Percentiles rank a stretch among this genome's conserved stretches.
phyloP scores from a whole-genome alignment of 2,888 invertebrate genomes.

The Parascotia fuliginaria region DNA sequence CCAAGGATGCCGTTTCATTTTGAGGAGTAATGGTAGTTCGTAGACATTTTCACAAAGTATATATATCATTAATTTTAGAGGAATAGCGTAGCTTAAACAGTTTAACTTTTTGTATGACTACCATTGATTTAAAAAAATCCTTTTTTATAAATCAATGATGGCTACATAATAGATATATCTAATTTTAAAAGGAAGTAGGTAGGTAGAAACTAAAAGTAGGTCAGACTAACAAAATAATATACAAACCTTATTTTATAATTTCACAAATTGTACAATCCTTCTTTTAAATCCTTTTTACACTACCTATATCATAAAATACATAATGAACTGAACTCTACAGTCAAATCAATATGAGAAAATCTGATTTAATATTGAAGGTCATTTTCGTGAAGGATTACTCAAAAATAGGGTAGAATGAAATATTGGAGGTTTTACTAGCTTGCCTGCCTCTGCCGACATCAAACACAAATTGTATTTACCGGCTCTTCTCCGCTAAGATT shows the following conservation, averaged over 20 bases:
- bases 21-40: too few relatives aligned
- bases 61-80: too few relatives aligned
- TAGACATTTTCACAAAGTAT: too few relatives aligned
- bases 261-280: neutral
- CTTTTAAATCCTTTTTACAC: neutral
- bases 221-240: too few relatives aligned
- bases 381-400: slow-evolving; percentile 23
- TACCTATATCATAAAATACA: neutral
- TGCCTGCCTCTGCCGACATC: slow-evolving; percentile 1
- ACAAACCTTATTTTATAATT: too few relatives aligned
- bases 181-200: too few relatives aligned
- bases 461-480: slow-evolving; percentile 11
- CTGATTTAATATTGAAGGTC: slow-evolving; percentile 14
- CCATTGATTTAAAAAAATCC: too few relatives aligned
- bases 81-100: too few relatives aligned
- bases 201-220: neutral
- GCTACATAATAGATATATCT: too few relatives aligned
- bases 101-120: too few relatives aligned
- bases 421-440: slow-evolving; percentile 9
- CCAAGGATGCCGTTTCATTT: neutral
- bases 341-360: slow-evolving; percentile 10
- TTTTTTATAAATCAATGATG: too few relatives aligned
- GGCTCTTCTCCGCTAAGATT: slow-evolving; percentile 5
- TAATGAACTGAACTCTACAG: slow-evolving; percentile 4
- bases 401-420: slow-evolving; percentile 19